Percentiles rank a stretch among this genome's conserved stretches.
Conservation (phyloP, 2,888 invertebrate species). For the Acleris holmiana region DNA sequence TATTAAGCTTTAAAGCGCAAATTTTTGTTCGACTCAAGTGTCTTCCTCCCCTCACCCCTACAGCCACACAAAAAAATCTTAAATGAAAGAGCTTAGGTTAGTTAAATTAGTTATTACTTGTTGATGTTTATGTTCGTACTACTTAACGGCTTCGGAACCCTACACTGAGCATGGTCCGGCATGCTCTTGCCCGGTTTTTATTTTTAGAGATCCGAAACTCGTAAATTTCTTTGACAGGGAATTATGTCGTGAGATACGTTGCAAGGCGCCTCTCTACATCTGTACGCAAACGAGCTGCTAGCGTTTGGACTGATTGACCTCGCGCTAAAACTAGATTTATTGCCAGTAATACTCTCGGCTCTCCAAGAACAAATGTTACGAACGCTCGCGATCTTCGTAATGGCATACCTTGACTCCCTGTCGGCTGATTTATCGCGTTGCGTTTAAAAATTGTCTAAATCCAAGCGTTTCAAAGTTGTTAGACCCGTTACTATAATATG, state of each 20-base stretch:
- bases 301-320: slow-evolving; percentile 64
- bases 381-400: slow-evolving; percentile 44
- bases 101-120: too few species aligned
- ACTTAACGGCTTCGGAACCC: too few species aligned
- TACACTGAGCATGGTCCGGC: too few species aligned
- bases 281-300: slow-evolving; percentile 49
- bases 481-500: neutral
- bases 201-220: slow-evolving; percentile 44
- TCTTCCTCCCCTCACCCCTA: too few species aligned
- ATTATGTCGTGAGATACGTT: slow-evolving; percentile 47
- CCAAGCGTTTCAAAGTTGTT: slow-evolving; percentile 22
- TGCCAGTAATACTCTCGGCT: slow-evolving; percentile 53
- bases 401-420: slow-evolving; percentile 43
- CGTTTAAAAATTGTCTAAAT: slow-evolving; percentile 41
- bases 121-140: too few species aligned
- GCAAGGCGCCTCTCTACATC: slow-evolving; percentile 13
- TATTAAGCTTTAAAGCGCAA: too few species aligned
- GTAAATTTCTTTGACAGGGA: slow-evolving; percentile 53
- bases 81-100: too few species aligned
- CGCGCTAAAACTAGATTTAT: slow-evolving; percentile 73
- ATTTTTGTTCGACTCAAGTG: too few species aligned
- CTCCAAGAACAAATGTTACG: slow-evolving; percentile 54
- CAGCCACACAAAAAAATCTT: too few species aligned
- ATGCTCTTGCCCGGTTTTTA: too few species aligned
- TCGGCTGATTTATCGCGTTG: slow-evolving; percentile 14